Evolutionary conservation across 2,797 vertebrate species (phyloP), one percentile per base, ranked within the genome.

Genomic region (Crenichthys baileyi): DNA sequence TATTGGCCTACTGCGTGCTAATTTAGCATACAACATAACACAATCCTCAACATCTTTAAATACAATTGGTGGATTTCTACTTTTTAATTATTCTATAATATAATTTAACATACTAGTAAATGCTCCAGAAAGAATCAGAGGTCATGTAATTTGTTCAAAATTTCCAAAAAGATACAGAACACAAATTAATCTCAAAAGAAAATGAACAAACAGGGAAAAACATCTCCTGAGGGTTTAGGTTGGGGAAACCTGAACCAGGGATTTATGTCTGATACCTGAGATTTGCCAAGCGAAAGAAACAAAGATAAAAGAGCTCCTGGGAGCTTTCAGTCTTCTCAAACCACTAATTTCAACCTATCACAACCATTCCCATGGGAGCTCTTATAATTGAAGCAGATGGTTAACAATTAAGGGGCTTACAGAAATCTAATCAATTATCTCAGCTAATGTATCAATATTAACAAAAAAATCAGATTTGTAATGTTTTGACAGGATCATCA

Each of bases 341-440:
- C 96, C 96, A 97, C 96, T 97, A 97, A 98, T 98, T 98, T 97
- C 96, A 96, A 96, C 96, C 96, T 96, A 98, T 98, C 96, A 97
- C 95, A 93, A 96, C 92, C 95, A 93, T 91, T 96, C 97, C 96
- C 97, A 95, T 94, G 97, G 97, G 97, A 97, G 96, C 96, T 95
- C 95, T 96, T 80, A 56, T 51, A 97, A 96, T 96, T 96, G 95
- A 96, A 99, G 96, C 98, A 99, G 98, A 99, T 99, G 98, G 98
- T 96, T 97, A 97, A 97, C 97, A 98, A 99, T 96, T 97, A 96
- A 96, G 96, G 97, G 96, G 96, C 97, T 97, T 97, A 97, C 96
- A 94, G 95, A 96, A 96, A 97, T 97, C 97, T 97, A 97, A 98
- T 98, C 96, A 98, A 98, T 98, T 99, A 98, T 96, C 96, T 96